A percentile compares a stretch with the other conserved stretches of the same genome.
These are phyloP conservation scores for Struthidea cinerea DNA, from an alignment of 2,113 vertebrate species.

Conservation along the genomic window DNA sequence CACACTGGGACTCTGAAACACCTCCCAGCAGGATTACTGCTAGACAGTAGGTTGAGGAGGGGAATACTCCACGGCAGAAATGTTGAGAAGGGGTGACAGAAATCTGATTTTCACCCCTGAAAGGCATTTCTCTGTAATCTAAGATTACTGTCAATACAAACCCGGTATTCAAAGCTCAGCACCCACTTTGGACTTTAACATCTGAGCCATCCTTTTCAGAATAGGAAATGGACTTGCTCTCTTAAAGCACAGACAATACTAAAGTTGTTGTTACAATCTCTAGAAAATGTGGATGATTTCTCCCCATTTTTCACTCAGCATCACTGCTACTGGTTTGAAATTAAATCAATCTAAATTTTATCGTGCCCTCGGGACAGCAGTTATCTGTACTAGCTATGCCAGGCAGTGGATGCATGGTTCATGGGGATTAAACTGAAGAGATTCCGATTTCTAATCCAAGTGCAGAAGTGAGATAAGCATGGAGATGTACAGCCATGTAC, in stretches of 20 bases:
- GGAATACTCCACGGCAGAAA: not conserved
- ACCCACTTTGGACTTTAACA: not conserved
- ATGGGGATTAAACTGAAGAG: not conserved
- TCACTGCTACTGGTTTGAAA: not conserved
- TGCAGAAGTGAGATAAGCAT: not conserved
- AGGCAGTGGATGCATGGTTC: not conserved
- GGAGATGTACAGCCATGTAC: not conserved
- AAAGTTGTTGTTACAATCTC: not conserved
- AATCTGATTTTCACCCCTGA: not conserved
- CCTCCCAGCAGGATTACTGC: not conserved
- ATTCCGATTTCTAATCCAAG: not conserved
- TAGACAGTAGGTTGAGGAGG: not conserved
- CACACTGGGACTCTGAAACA: not conserved
- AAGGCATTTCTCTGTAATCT: not conserved
- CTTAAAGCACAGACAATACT: not conserved
- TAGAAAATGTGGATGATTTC: not conserved
- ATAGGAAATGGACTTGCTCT: not conserved
- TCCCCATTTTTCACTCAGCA: not conserved
- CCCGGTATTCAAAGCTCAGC: fast-evolving
- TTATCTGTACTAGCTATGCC: not conserved
- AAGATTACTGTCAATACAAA: not conserved
- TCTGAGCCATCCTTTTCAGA: not conserved
- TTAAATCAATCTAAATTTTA: not conserved
- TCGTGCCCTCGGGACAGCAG: not conserved
- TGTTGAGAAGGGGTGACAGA: not conserved